A percentile compares a stretch with the other conserved stretches of the same genome.
Conservation (phyloP, 2,888 invertebrate genomes). For the Poecilus cupreus region DNA sequence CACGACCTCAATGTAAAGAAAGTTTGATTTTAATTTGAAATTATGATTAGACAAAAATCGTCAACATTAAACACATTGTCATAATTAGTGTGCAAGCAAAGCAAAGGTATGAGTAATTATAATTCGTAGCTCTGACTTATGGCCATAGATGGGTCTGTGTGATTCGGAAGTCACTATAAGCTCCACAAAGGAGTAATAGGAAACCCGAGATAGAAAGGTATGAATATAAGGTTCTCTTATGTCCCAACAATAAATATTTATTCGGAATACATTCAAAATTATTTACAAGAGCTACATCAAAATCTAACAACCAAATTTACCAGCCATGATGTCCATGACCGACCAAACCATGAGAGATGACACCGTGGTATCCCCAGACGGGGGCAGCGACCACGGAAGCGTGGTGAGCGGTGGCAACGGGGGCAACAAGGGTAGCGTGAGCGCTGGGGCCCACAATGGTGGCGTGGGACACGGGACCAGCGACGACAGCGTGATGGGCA, state of each 20-base stretch:
- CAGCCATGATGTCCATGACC: conserved; percentile 59
- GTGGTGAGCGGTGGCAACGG: neutral
- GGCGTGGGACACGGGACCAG: neutral
- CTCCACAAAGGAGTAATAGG: no score
- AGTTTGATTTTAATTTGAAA: conserved; percentile 12
- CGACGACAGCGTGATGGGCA: neutral
- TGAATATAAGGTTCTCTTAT: no score
- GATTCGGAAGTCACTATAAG: no score
- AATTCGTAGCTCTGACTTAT: no score
- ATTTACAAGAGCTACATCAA: neutral
- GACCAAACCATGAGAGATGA: conserved; percentile 60
- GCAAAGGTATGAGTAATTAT: no score
- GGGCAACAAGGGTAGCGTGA: neutral
- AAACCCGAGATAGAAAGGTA: no score
- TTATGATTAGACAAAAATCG: neutral
- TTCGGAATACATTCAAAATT: neutral
- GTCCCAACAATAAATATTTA: no score
- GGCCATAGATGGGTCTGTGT: no score
- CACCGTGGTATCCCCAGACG: conserved; percentile 39
- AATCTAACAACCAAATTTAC: conserved; percentile 24
- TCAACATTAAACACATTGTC: no score
- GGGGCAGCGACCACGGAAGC: neutral
- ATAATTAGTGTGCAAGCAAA: no score
- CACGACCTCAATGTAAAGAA: conserved; percentile 26
- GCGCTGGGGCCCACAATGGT: conserved; percentile 12